Conservation (phyloP, 2,888 invertebrate species). For the Acleris sparsana region DNA sequence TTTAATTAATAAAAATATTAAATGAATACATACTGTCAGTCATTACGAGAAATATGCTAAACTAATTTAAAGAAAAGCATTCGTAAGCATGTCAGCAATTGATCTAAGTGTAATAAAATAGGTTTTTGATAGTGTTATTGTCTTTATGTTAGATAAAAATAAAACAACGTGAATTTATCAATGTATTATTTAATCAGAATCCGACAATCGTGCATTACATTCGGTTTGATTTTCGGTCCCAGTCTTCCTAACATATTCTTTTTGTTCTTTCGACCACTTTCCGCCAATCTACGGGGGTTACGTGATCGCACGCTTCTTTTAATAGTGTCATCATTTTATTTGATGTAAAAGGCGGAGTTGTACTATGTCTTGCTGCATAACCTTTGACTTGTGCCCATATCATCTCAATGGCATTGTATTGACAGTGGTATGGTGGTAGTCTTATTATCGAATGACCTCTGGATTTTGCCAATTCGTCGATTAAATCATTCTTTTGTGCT, state of each 20-base stretch:
- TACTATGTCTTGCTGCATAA: constrained; percentile 33
- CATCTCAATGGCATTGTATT: constrained; percentile 40
- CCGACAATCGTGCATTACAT: too few species aligned
- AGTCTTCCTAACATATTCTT: neutral
- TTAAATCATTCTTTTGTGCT: constrained; percentile 29
- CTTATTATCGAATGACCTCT: constrained; percentile 37
- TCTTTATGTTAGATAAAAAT: too few species aligned
- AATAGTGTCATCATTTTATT: constrained; percentile 28
- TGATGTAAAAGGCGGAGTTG: constrained; percentile 26
- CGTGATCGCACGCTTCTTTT: constrained; percentile 15
- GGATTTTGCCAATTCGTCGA: constrained; percentile 38
- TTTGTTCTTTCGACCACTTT: constrained; percentile 19
- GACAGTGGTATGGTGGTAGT: constrained; percentile 40
- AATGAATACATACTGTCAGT: too few species aligned
- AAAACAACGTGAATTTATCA: too few species aligned
- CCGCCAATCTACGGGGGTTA: constrained; percentile 16
- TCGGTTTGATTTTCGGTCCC: neutral
- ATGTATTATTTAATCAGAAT: too few species aligned
- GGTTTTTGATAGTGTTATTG: too few species aligned
- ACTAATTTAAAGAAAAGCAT: too few species aligned
- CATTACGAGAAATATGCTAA: too few species aligned
- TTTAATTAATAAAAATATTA: too few species aligned
- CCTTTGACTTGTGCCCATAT: constrained; percentile 40
- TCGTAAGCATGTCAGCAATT: too few species aligned
- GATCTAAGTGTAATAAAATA: too few species aligned